Percentiles rank a stretch among this genome's conserved stretches.
Evolutionary conservation across 2,888 invertebrate species (phyloP).

Genomic region (Ophion ellenae): DNA sequence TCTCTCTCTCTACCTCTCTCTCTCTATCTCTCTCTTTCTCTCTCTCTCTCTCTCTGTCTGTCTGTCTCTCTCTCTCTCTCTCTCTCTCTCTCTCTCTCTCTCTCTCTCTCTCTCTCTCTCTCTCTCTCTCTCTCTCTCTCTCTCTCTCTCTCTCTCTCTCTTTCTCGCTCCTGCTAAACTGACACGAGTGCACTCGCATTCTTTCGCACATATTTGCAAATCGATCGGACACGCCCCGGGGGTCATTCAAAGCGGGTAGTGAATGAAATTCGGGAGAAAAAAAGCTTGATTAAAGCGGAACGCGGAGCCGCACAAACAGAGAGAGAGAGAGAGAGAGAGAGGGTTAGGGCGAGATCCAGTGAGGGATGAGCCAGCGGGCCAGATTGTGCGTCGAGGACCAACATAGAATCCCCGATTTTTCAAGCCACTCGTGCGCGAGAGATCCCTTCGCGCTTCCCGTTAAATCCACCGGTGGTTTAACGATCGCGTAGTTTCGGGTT

Average conservation of each 20-base stretch:
- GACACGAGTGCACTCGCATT: slow-evolving; percentile 29
- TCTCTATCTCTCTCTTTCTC: too few species aligned
- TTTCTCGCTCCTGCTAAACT: slow-evolving; percentile 13
- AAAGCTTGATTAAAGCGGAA: slow-evolving; percentile 58
- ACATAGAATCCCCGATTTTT: slow-evolving; percentile 41
- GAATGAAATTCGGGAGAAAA: slow-evolving; percentile 48
- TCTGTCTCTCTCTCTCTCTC: too few species aligned
- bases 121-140: slow-evolving; percentile 27
- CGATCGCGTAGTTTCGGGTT: slow-evolving; percentile 53
- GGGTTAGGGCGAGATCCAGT: not conserved
- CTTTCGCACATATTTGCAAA: slow-evolving; percentile 59
- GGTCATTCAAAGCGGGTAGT: slow-evolving; percentile 37
- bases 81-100: too few species aligned
- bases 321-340: slow-evolving; percentile 39
- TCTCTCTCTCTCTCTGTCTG: too few species aligned
- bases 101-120: slow-evolving; percentile 1
- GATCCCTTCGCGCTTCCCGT: slow-evolving; percentile 19
- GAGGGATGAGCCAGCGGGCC: not conserved
- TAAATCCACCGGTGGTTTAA: slow-evolving; percentile 46
- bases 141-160: slow-evolving; percentile 14
- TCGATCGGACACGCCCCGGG: slow-evolving; percentile 25
- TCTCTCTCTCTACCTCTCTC: too few species aligned
- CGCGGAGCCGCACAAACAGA: slow-evolving; percentile 20
- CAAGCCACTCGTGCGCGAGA: slow-evolving; percentile 46
- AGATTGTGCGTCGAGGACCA: slow-evolving; percentile 39